Percentiles rank a stretch among this genome's conserved stretches.
phyloP scores from a whole-genome alignment of 2,797 vertebrate genomes.

The Crax fasciolata region DNA sequence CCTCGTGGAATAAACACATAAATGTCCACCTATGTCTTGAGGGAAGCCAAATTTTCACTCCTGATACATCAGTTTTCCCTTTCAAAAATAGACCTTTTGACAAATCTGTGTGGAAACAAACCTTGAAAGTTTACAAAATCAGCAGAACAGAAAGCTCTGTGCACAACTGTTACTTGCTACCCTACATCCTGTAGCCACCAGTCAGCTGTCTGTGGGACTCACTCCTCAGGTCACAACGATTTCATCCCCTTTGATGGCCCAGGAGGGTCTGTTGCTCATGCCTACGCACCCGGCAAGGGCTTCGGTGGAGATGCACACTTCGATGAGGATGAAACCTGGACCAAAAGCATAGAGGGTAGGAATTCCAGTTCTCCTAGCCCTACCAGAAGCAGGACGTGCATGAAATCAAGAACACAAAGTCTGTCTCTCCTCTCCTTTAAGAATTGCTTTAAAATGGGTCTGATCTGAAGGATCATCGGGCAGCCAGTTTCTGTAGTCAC shows the following conservation, averaged over 20 bases:
- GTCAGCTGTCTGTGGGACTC: not conserved
- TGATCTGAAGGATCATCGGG: not conserved
- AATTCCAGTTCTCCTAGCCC: not conserved
- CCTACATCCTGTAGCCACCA: not conserved
- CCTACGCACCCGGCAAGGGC: constrained; percentile 82
- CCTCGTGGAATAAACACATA: not conserved
- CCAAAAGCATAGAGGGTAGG: constrained; percentile 54
- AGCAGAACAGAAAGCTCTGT: not conserved
- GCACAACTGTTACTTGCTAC: not conserved
- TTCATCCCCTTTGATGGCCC: constrained; percentile 87
- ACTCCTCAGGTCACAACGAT: constrained; percentile 81
- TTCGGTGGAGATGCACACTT: constrained; percentile 87
- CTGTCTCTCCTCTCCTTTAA: not conserved
- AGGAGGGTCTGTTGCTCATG: constrained; percentile 84
- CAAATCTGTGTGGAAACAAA: not conserved
- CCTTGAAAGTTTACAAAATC: not conserved
- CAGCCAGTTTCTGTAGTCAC: not conserved
- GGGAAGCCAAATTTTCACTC: not conserved
- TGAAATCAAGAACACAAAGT: not conserved
- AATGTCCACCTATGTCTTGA: not conserved
- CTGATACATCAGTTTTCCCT: not conserved
- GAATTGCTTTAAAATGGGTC: not conserved
- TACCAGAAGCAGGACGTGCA: not conserved
- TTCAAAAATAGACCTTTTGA: not conserved
- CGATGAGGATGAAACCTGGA: constrained; percentile 86